Conservation (phyloP, 2,113 vertebrate genomes). For the Centropus unirufus region DNA sequence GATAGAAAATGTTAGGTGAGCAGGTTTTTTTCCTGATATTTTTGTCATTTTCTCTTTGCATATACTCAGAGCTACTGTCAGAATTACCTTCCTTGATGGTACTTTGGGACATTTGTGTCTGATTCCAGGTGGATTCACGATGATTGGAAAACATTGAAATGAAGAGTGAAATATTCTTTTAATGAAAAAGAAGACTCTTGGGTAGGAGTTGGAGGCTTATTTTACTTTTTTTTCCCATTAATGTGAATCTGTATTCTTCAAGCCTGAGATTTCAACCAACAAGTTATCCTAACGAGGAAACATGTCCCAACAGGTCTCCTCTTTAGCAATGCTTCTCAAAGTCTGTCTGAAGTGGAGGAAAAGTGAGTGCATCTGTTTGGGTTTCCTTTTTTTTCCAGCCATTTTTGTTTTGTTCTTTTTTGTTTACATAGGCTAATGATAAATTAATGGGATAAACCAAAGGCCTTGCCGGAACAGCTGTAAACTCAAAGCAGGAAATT, state of each 20-base stretch:
- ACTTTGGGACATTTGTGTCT: background rate
- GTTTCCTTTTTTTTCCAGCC: background rate
- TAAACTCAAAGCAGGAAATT: conserved; percentile 47
- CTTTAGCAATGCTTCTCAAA: background rate
- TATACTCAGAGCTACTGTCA: background rate
- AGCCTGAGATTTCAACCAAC: background rate
- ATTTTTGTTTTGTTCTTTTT: background rate
- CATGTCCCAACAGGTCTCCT: background rate
- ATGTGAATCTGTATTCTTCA: background rate
- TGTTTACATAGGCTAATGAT: conserved; percentile 41
- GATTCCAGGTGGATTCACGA: conserved; percentile 11
- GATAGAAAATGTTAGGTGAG: background rate
- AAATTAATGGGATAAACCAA: conserved; percentile 48
- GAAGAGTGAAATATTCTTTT: background rate
- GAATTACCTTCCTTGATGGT: background rate
- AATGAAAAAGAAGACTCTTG: background rate
- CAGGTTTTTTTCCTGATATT: background rate
- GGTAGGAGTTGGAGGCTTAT: background rate
- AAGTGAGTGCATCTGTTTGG: background rate
- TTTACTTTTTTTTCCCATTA: background rate
- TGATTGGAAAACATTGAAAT: background rate
- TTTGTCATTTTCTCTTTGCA: background rate
- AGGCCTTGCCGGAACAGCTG: conserved; percentile 56
- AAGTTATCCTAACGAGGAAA: conserved; percentile 9
- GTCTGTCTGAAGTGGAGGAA: background rate